Conservation (phyloP, 2,797 vertebrate genomes). For the Sphenopsis melanotis region DNA sequence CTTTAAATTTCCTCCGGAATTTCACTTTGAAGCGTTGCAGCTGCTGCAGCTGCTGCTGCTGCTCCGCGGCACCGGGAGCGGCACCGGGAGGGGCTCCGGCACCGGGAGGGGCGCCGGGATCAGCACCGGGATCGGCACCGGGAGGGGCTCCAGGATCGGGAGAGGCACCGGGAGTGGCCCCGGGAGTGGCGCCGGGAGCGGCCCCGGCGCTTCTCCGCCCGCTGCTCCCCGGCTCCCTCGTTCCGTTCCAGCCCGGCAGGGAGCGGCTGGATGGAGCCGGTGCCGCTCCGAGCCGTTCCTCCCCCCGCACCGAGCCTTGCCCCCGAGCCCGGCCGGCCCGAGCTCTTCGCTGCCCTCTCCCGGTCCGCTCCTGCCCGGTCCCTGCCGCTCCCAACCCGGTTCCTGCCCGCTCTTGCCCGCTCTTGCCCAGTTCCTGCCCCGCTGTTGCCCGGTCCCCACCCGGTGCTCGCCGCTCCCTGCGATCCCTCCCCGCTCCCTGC, state of each 20-base stretch:
- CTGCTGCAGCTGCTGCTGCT: background rate
- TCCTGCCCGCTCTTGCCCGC: no score
- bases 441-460: no score
- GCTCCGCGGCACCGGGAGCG: background rate
- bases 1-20: constrained; percentile 57
- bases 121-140: no score
- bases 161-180: no score
- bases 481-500: no score
- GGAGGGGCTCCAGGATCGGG: no score
- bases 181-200: background rate
- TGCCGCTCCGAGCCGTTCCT: background rate
- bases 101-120: no score
- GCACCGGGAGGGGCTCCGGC: no score
- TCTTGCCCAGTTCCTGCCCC: no score
- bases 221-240: background rate
- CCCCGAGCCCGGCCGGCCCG: background rate
- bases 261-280: background rate
- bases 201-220: background rate
- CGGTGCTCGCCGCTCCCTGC: no score
- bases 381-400: no score
- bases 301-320: no score
- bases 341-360: background rate
- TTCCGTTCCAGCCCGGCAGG: background rate
- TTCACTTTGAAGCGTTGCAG: constrained; percentile 15
- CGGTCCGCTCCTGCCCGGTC: background rate